A percentile compares a stretch with the other conserved stretches of the same genome.
Conservation (phyloP, 2,888 invertebrate genomes). For the Euspilapteryx auroguttella region DNA sequence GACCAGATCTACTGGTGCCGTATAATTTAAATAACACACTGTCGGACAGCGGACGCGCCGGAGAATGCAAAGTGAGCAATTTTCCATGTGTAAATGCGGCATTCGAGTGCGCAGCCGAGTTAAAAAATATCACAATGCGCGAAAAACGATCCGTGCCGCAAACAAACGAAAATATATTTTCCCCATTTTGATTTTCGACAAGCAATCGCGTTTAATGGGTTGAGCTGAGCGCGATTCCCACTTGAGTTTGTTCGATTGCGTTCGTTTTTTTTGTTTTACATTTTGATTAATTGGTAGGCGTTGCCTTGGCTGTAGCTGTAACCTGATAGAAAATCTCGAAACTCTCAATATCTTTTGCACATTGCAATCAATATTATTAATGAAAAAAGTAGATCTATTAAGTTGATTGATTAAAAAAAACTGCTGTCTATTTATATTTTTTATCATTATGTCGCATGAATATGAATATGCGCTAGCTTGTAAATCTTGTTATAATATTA, state of each 20-base stretch:
- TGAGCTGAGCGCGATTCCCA: constrained; percentile 46
- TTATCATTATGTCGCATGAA: no score
- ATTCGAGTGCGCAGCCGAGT: background rate
- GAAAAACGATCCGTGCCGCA: constrained; percentile 9
- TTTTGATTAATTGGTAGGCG: no score
- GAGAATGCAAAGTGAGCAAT: background rate
- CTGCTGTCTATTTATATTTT: no score
- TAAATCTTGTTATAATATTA: no score
- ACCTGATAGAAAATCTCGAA: no score
- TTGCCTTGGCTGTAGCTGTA: no score
- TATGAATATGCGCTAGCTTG: no score
- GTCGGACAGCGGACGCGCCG: background rate
- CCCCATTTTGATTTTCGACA: constrained; percentile 54
- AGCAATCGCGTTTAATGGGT: constrained; percentile 52
- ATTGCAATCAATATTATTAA: no score
- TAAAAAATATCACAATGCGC: background rate
- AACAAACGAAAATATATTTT: constrained; percentile 48
- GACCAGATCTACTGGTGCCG: background rate
- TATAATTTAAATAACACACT: background rate
- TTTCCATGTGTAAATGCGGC: background rate
- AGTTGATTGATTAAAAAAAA: no score
- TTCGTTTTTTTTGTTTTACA: constrained; percentile 19
- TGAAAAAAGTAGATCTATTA: no score
- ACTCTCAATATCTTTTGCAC: no score
- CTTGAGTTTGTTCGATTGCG: constrained; percentile 50